Conservation (phyloP, 2,797 vertebrate genomes). For the Micropoecilia bifurca region DNA sequence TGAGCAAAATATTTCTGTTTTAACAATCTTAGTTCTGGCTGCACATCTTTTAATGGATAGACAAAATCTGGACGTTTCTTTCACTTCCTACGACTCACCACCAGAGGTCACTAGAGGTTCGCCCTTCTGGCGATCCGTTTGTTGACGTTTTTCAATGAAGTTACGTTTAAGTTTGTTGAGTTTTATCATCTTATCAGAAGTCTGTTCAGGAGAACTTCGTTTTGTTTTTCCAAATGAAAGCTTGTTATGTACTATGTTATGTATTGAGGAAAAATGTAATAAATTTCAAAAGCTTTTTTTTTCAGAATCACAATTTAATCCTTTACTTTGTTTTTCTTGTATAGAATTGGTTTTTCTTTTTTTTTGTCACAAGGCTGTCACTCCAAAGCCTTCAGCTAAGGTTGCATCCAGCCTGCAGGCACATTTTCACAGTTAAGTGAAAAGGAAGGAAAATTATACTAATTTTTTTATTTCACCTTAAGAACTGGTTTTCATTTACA, state of each 20-base stretch:
- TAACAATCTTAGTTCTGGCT: neutral
- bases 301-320: neutral
- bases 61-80: neutral
- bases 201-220: neutral
- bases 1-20: neutral
- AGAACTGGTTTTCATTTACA: neutral
- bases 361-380: neutral
- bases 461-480: neutral
- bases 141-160: neutral
- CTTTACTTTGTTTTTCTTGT: neutral
- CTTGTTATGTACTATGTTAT: neutral
- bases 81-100: neutral
- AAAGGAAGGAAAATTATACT: neutral
- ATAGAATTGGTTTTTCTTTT: neutral
- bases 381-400: neutral
- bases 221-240: neutral
- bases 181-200: neutral
- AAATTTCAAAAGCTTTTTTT: neutral
- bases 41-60: neutral
- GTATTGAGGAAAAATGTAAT: neutral
- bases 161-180: neutral
- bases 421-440: neutral
- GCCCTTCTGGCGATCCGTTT: neutral
- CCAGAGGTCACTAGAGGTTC: constrained; percentile 31
- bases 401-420: neutral